Percentiles rank a stretch among this genome's conserved stretches.
These are phyloP conservation scores for Melinaea marsaeus DNA, from an alignment of 2,888 invertebrate genomes.

Conservation along the genomic window DNA sequence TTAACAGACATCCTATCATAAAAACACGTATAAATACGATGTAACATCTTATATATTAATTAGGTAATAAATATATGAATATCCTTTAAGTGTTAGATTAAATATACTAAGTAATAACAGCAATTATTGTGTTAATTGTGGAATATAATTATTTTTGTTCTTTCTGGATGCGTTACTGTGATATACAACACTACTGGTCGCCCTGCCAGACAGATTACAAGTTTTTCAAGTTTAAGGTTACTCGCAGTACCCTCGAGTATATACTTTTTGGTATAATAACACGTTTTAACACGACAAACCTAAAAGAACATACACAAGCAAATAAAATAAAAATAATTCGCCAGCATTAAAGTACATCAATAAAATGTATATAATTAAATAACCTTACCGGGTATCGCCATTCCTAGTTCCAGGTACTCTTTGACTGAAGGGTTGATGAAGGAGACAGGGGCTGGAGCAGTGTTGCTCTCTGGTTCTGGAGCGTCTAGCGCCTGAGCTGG, in stretches of 20 bases:
- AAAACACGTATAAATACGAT: not conserved
- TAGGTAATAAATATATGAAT: not conserved
- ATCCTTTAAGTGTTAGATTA: too few relatives aligned
- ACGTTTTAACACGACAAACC: too few relatives aligned
- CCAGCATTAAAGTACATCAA: not conserved
- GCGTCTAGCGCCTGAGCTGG: constrained; percentile 69
- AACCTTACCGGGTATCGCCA: constrained; percentile 89
- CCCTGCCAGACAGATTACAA: constrained; percentile 9
- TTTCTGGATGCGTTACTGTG: too few relatives aligned
- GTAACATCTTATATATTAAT: not conserved
- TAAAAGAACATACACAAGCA: too few relatives aligned
- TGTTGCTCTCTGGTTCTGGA: constrained; percentile 70
- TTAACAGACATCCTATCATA: constrained; percentile 2
- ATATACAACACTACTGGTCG: too few relatives aligned
- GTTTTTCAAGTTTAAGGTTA: constrained; percentile 20
- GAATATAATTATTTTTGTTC: too few relatives aligned
- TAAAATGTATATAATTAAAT: not conserved
- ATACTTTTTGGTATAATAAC: too few relatives aligned
- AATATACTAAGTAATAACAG: not conserved
- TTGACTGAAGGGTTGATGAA: constrained; percentile 91
- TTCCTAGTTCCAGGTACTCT: constrained; percentile 91
- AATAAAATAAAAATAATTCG: not conserved
- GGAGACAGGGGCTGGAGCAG: constrained; percentile 82
- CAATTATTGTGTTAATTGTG: not conserved
- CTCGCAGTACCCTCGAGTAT: too few relatives aligned